These are phyloP conservation scores for Echinarachnius parma DNA, from an alignment of 53 echinoderm and acorn worm genomes.

Conservation along the genomic window DNA sequence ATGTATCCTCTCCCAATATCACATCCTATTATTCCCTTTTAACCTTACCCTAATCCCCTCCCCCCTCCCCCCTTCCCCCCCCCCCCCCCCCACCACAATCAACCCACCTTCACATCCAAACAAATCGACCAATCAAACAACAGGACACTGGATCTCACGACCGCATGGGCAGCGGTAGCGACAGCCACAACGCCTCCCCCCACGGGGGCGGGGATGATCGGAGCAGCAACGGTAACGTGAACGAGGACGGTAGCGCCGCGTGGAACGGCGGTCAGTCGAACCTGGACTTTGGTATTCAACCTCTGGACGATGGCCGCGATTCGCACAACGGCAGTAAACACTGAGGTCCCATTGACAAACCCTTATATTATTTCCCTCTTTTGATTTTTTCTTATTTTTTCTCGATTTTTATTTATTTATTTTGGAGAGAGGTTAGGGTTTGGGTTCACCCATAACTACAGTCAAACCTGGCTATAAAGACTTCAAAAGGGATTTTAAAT, in stretches of 20 bases:
- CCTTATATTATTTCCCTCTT: too few species aligned
- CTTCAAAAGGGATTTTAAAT: too few species aligned
- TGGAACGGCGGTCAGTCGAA: conserved; percentile 46
- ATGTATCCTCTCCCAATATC: too few species aligned
- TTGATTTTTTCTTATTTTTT: too few species aligned
- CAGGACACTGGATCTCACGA: conserved; percentile 41
- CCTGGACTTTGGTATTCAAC: conserved; percentile 47
- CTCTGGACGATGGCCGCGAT: conserved; percentile 35
- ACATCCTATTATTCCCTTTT: neutral
- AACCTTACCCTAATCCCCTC: neutral
- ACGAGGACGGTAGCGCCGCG: conserved; percentile 44
- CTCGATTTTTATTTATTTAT: too few species aligned
- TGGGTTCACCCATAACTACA: too few species aligned
- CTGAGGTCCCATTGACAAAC: too few species aligned
- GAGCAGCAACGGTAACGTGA: conserved; percentile 58
- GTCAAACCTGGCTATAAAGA: too few species aligned
- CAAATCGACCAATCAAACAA: too few species aligned
- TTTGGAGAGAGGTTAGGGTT: too few species aligned
- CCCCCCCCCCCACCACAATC: neutral
- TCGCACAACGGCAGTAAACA: conserved; percentile 44
- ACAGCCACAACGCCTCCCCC: conserved; percentile 65
- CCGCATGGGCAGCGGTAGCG: conserved; percentile 54
- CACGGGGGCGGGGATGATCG: conserved; percentile 46
- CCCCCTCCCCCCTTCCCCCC: neutral
- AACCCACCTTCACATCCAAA: neutral